Evolutionary conservation across 2,797 vertebrate species (phyloP).

Genomic region (Falco biarmicus): DNA sequence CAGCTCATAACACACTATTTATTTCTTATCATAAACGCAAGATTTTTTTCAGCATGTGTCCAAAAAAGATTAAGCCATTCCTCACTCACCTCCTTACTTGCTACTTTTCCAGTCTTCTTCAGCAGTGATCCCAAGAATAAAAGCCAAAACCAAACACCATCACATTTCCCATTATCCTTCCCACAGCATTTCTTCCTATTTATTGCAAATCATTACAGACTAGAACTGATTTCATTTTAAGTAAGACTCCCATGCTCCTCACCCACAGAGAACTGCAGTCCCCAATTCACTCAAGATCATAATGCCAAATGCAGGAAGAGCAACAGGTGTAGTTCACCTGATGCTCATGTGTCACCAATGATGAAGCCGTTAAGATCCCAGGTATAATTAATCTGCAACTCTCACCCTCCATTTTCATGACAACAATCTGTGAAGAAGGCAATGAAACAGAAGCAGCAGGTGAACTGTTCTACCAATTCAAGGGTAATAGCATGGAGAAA

Average conservation of each 20-base stretch:
- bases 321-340: background rate
- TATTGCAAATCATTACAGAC: background rate
- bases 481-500: background rate
- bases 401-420: background rate
- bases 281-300: background rate
- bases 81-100: background rate
- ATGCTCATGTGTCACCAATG: background rate
- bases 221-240: background rate
- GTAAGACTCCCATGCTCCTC: background rate
- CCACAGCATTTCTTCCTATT: background rate
- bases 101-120: background rate
- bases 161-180: background rate
- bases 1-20: background rate
- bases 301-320: background rate
- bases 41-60: background rate
- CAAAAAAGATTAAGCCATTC: background rate
- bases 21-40: background rate
- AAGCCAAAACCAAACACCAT: background rate
- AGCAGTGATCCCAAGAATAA: background rate
- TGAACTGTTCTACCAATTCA: background rate
- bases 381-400: background rate
- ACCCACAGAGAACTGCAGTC: background rate
- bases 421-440: background rate
- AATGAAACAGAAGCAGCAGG: background rate
- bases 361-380: background rate